phyloP scores from a whole-genome alignment of 2,888 invertebrate species.

The Desoria tigrina region DNA sequence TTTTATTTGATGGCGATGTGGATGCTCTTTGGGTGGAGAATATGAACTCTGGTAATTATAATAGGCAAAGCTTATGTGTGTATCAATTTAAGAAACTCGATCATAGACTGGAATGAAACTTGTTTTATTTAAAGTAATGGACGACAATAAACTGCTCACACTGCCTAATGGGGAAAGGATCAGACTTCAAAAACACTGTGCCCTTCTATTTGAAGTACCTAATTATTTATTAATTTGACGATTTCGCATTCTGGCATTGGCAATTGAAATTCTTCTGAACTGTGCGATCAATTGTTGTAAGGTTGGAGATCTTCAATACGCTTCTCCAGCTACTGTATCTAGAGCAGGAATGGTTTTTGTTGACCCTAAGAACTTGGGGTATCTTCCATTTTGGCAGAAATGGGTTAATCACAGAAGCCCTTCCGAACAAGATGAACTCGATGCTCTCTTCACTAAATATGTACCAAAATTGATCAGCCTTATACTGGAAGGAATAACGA shows the following conservation, averaged over 20 bases:
- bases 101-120: no score
- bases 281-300: constrained; percentile 54
- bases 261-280: not conserved
- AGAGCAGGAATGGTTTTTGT: constrained; percentile 93
- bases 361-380: constrained; percentile 87
- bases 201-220: constrained; percentile 77
- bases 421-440: constrained; percentile 59
- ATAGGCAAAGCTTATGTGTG: no score
- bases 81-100: no score
- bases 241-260: not conserved
- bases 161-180: no score
- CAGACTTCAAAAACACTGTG: constrained; percentile 75
- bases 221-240: not conserved
- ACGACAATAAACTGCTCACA: no score
- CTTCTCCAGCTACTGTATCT: constrained; percentile 90
- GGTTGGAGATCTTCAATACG: constrained; percentile 84
- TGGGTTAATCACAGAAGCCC: constrained; percentile 65
- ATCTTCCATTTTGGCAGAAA: constrained; percentile 80
- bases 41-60: no score
- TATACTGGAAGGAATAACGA: constrained; percentile 72
- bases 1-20: no score
- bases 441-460: constrained; percentile 72
- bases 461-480: constrained; percentile 70
- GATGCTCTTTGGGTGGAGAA: no score
- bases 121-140: no score